These are phyloP conservation scores for Ctenopoma kingsleyae DNA, from an alignment of 2,797 vertebrate genomes.

Conservation along the genomic window DNA sequence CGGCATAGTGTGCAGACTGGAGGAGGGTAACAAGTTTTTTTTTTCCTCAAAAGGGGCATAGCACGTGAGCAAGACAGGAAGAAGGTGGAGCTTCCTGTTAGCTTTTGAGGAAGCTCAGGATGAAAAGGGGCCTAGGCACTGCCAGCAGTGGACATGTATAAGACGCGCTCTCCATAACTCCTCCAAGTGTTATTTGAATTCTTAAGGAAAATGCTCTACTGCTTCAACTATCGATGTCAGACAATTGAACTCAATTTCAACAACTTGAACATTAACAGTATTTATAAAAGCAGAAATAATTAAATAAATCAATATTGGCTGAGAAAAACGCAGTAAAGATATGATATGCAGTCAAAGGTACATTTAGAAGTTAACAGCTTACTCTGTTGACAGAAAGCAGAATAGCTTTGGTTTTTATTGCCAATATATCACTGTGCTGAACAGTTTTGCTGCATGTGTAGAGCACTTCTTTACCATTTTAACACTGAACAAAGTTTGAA, in stretches of 20 bases:
- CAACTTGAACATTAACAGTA: conserved; percentile 7
- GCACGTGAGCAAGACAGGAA: conserved; percentile 59
- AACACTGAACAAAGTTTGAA: conserved; percentile 9
- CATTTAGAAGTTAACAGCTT: conserved; percentile 13
- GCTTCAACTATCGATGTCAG: not conserved
- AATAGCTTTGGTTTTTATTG: conserved; percentile 52
- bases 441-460: conserved; percentile 5
- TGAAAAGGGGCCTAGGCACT: conserved; percentile 49
- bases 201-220: conserved; percentile 3
- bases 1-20: conserved; percentile 19
- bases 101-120: conserved; percentile 65
- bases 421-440: conserved; percentile 1
- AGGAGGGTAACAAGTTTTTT: conserved; percentile 13
- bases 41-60: conserved; percentile 43
- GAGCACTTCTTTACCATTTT: not conserved
- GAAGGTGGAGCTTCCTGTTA: conserved; percentile 74
- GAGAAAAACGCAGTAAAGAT: conserved; percentile 42
- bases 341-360: conserved; percentile 15
- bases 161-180: conserved; percentile 27
- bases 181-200: conserved; percentile 1
- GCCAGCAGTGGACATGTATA: conserved; percentile 61
- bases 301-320: conserved; percentile 5
- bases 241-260: too few relatives aligned
- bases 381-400: conserved; percentile 5
- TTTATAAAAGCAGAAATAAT: conserved; percentile 14